Evolutionary conservation across 2,888 invertebrate species (phyloP).

Genomic region (Polydrusus tereticollis): DNA sequence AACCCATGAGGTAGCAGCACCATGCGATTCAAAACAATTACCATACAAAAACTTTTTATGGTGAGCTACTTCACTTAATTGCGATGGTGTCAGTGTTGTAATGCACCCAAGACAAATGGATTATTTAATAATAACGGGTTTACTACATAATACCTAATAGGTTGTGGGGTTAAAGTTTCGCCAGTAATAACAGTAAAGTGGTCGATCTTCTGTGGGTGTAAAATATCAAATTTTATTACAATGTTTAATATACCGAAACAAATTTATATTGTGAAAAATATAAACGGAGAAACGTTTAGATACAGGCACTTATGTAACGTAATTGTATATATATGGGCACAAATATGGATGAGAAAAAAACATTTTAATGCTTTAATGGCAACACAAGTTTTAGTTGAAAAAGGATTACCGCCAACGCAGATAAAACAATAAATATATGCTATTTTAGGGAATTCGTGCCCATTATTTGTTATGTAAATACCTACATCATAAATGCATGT

Average conservation of each 20-base stretch:
- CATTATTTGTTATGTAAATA: no score
- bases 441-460: no score
- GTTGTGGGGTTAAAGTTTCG: conserved; percentile 10
- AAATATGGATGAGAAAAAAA: neutral
- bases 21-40: neutral
- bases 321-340: neutral
- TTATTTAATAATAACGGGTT: neutral
- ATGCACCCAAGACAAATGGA: neutral
- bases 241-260: neutral
- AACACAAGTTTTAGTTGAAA: no score
- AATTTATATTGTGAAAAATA: neutral
- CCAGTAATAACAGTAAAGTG: neutral
- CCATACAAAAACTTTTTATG: neutral
- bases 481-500: no score
- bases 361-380: neutral
- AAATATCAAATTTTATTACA: neutral
- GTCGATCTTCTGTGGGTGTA: neutral
- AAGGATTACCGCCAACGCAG: no score
- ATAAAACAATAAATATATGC: no score
- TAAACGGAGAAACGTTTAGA: neutral
- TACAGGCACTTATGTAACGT: neutral
- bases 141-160: neutral
- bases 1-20: neutral
- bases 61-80: neutral
- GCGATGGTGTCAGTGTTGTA: conserved; percentile 5